These are phyloP conservation scores for Anastrepha ludens DNA, from an alignment of 1,140 invertebrate genomes.

Conservation along the genomic window DNA sequence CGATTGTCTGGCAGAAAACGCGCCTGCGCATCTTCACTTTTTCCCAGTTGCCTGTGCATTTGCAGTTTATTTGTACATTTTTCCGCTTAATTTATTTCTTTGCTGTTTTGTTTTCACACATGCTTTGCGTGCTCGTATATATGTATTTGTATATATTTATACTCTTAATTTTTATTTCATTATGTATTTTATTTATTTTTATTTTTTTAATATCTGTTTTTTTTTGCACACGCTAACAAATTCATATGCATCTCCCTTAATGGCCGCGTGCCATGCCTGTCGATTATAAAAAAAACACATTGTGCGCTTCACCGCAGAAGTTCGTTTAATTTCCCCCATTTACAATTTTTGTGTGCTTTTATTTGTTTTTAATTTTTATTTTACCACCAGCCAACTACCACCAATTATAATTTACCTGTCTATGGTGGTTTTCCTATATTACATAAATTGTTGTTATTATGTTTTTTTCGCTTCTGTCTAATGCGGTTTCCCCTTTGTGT, in stretches of 20 bases:
- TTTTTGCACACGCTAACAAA: background rate
- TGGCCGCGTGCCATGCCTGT: slow-evolving; percentile 5
- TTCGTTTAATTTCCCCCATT: slow-evolving; percentile 11
- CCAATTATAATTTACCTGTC: background rate
- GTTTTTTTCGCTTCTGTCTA: background rate
- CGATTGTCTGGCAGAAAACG: background rate
- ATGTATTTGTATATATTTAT: background rate
- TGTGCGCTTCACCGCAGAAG: background rate
- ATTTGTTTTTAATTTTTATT: background rate
- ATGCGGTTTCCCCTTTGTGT: too few relatives aligned
- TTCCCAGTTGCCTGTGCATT: slow-evolving; percentile 20
- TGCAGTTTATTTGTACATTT: background rate
- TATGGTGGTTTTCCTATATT: slow-evolving; percentile 17
- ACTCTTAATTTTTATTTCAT: background rate
- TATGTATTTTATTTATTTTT: background rate
- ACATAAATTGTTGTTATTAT: slow-evolving; percentile 1
- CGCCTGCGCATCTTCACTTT: slow-evolving; percentile 49
- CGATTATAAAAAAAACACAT: background rate
- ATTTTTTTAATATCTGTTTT: background rate
- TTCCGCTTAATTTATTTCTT: background rate
- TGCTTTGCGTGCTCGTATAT: background rate
- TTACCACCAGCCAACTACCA: background rate
- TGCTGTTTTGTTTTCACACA: background rate
- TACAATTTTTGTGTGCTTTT: background rate
- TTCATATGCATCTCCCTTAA: background rate